Percentiles rank a stretch among this genome's conserved stretches.
Evolutionary conservation across 2,797 vertebrate genomes (phyloP).

Genomic region (Huso huso): DNA sequence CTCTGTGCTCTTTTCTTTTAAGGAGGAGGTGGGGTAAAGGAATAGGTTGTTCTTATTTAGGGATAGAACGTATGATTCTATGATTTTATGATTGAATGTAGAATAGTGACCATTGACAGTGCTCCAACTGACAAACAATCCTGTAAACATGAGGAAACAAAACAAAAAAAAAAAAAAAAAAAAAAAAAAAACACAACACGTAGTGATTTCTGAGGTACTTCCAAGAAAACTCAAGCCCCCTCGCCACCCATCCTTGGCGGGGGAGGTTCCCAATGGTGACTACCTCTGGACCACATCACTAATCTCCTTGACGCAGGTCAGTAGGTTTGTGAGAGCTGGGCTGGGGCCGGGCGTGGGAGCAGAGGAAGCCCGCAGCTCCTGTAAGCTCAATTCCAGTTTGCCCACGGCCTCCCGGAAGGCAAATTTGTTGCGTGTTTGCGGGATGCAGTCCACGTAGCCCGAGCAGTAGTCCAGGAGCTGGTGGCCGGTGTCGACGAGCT

Average conservation of each 20-base stretch:
- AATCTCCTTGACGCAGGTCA: conserved; percentile 95
- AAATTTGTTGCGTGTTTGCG: conserved; percentile 95
- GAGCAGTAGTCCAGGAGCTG: conserved; percentile 97
- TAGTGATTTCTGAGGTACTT: conserved; percentile 87
- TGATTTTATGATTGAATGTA: no score
- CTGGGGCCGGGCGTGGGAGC: conserved; percentile 63
- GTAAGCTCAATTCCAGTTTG: conserved; percentile 92
- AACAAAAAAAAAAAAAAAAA: no score
- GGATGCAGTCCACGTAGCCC: conserved; percentile 96
- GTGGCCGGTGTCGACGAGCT: conserved; percentile 90
- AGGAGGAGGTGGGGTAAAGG: no score
- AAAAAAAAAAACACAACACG: conserved; percentile 26
- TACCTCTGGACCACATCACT: conserved; percentile 98
- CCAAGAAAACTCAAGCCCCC: conserved; percentile 31
- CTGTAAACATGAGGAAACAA: conserved; percentile 77
- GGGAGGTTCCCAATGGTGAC: conserved; percentile 50
- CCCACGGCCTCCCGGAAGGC: conserved; percentile 95
- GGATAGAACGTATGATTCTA: no score
- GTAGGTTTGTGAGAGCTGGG: conserved; percentile 87
- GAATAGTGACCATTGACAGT: conserved; percentile 45
- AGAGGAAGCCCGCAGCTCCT: conserved; percentile 92
- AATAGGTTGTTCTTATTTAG: no score
- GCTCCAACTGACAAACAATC: conserved; percentile 58
- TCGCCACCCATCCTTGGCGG: not conserved
- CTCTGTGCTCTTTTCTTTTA: no score